A percentile compares a stretch with the other conserved stretches of the same genome.
Conservation (phyloP, 2,113 vertebrate species). For the Triplophysa tibetana region DNA sequence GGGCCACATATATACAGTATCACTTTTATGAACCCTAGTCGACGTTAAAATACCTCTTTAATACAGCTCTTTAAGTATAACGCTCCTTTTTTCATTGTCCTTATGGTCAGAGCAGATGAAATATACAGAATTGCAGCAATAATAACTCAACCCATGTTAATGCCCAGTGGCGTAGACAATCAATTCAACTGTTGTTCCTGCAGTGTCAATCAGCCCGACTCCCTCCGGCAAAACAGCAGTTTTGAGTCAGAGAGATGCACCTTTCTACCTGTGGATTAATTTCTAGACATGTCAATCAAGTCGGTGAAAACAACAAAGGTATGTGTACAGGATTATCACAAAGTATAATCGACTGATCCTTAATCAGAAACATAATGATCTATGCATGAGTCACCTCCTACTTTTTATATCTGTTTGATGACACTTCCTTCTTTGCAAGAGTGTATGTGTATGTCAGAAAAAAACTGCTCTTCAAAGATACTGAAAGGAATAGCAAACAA, state of each 20-base stretch:
- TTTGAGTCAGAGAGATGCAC: constrained; percentile 38
- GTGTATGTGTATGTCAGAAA: constrained; percentile 14
- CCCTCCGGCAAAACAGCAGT: constrained; percentile 45
- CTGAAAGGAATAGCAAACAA: too few species aligned
- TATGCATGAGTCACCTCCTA: constrained; percentile 20
- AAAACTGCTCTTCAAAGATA: neutral
- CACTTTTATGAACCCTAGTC: too few species aligned
- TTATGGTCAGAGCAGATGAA: neutral
- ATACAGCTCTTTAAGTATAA: neutral
- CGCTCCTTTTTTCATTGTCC: neutral
- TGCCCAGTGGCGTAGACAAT: constrained; percentile 43
- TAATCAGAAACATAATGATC: constrained; percentile 31
- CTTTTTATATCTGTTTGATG: constrained; percentile 5
- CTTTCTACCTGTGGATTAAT: constrained; percentile 31
- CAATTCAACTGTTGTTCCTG: constrained; percentile 34
- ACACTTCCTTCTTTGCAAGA: neutral
- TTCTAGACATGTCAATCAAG: constrained; percentile 51
- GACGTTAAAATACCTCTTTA: neutral
- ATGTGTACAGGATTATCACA: constrained; percentile 11
- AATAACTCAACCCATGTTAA: constrained; percentile 29
- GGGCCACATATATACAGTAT: too few species aligned
- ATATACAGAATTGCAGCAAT: neutral
- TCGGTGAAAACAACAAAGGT: constrained; percentile 38
- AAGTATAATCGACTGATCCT: neutral
- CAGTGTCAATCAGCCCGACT: constrained; percentile 39